These are phyloP conservation scores for Lochmaea capreae DNA, from an alignment of 2,888 invertebrate species.

Conservation along the genomic window DNA sequence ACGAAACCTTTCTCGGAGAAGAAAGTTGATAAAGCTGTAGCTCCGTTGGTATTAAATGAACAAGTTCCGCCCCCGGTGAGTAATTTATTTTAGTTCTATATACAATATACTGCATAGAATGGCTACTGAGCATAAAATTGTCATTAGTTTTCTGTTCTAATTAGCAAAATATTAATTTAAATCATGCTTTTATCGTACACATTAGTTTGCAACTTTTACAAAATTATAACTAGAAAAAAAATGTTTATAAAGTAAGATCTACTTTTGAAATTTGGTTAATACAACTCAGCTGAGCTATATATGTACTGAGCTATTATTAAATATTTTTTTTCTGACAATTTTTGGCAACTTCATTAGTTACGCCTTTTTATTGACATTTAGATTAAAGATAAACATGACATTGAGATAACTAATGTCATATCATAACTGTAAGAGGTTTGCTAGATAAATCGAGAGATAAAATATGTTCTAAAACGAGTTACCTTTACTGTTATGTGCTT, in stretches of 20 bases:
- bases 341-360: background rate
- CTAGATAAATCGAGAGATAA: too few species aligned
- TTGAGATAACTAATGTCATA: background rate
- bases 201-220: background rate
- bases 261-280: background rate
- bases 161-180: background rate
- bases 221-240: background rate
- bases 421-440: background rate
- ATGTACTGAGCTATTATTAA: background rate
- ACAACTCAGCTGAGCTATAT: background rate
- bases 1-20: constrained; percentile 80
- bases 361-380: constrained; percentile 7
- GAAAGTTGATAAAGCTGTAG: constrained; percentile 75
- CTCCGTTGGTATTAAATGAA: constrained; percentile 73
- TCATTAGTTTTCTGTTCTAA: constrained; percentile 23
- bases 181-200: background rate
- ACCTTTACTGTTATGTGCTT: too few species aligned
- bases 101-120: constrained; percentile 13
- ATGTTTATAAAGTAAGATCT: background rate
- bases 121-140: constrained; percentile 19
- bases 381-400: constrained; percentile 1
- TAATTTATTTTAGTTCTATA: constrained; percentile 26
- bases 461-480: too few species aligned
- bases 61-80: constrained; percentile 63
- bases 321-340: background rate